Evolutionary conservation across 1,140 invertebrate species (phyloP).

Genomic region (Penaeus chinensis): DNA sequence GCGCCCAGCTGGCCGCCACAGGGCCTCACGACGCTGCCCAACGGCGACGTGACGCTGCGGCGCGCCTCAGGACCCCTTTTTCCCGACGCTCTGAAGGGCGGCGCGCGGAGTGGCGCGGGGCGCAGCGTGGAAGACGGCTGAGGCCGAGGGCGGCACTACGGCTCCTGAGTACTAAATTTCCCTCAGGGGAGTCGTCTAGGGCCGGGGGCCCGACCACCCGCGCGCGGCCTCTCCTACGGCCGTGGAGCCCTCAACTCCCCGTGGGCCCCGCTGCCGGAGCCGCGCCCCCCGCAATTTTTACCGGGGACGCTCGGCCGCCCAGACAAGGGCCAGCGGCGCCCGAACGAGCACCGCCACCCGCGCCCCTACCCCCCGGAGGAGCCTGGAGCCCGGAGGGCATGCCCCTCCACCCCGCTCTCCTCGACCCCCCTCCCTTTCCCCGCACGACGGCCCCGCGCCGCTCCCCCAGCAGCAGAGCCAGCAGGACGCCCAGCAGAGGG

Average conservation of each 20-base stretch:
- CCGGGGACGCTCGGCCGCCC: slow-evolving; percentile 23
- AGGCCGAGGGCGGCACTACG: slow-evolving; percentile 54
- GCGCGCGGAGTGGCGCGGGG: slow-evolving; percentile 36
- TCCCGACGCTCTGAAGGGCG: slow-evolving; percentile 26
- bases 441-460: background rate
- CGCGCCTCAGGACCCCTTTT: slow-evolving; percentile 42
- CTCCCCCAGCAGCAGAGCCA: background rate
- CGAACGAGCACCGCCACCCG: slow-evolving; percentile 9
- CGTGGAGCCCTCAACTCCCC: slow-evolving; percentile 39
- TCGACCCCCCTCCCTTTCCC: background rate
- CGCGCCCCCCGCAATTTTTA: slow-evolving; percentile 37
- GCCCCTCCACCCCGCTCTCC: slow-evolving; percentile 42
- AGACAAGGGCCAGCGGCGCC: slow-evolving; percentile 7
- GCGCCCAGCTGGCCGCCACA: background rate
- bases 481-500: background rate
- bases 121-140: slow-evolving; percentile 46
- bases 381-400: slow-evolving; percentile 45
- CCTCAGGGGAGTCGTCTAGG: slow-evolving; percentile 33
- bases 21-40: slow-evolving; percentile 5
- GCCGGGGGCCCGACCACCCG: slow-evolving; percentile 29
- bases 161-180: slow-evolving; percentile 57
- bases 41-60: slow-evolving; percentile 34
- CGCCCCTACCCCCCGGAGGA: slow-evolving; percentile 41
- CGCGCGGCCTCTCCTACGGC: slow-evolving; percentile 34
- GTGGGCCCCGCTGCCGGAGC: slow-evolving; percentile 34